Evolutionary conservation across 2,113 vertebrate genomes (phyloP).

Genomic region (Pterocles gutturalis): DNA sequence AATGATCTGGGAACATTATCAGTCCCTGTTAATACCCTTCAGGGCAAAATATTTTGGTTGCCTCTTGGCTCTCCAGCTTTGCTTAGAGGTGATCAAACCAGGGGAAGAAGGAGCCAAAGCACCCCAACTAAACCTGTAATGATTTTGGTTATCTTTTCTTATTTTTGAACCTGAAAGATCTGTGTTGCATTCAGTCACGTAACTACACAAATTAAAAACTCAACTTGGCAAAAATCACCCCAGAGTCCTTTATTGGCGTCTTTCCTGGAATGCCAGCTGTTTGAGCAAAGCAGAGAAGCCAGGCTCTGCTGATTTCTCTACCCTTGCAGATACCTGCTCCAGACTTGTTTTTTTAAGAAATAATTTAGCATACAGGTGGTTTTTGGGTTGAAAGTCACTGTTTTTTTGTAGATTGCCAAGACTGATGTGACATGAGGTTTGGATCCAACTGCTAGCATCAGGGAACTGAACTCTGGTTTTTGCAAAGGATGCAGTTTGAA

Average conservation of each 20-base stretch:
- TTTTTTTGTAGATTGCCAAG: constrained; percentile 13
- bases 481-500: not conserved
- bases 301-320: constrained; percentile 1
- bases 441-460: not conserved
- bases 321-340: constrained; percentile 51
- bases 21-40: not conserved
- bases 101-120: not conserved
- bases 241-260: constrained; percentile 30
- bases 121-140: not conserved
- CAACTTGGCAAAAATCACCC: constrained; percentile 23
- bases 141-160: not conserved
- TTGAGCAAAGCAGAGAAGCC: not conserved
- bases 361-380: constrained; percentile 50
- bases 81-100: not conserved
- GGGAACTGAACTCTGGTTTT: not conserved
- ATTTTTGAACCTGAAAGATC: not conserved
- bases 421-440: not conserved
- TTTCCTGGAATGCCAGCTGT: constrained; percentile 73
- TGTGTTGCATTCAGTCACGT: not conserved
- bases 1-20: not conserved
- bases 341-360: constrained; percentile 43
- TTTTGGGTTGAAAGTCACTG: not conserved
- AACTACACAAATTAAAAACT: constrained; percentile 36
- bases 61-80: not conserved
- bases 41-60: not conserved